A percentile compares a stretch with the other conserved stretches of the same genome.
Evolutionary conservation across 2,797 vertebrate species (phyloP).

Genomic region (Onychomys arenicola): DNA sequence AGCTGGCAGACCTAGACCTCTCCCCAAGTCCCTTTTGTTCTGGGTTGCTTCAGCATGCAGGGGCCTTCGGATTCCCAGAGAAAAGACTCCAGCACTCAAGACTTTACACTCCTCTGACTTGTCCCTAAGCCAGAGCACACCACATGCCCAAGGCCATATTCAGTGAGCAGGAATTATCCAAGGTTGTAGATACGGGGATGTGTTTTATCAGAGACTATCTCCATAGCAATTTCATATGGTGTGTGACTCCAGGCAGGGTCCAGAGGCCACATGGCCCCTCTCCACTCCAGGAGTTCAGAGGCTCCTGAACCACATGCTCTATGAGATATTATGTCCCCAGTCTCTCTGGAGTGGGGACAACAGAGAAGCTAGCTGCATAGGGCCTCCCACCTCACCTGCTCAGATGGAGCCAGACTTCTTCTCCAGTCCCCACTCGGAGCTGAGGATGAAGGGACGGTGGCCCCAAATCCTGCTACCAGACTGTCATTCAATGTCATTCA

Average conservation of each 20-base stretch:
- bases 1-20: not conserved
- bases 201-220: not conserved
- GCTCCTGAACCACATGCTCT: not conserved
- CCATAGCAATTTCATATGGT: not conserved
- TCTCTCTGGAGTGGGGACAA: not conserved
- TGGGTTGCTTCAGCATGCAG: not conserved
- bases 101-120: not conserved
- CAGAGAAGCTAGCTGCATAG: not conserved
- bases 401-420: not conserved
- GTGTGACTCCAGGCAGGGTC: not conserved
- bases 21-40: not conserved
- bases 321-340: not conserved
- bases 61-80: not conserved
- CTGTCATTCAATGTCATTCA: fast-evolving
- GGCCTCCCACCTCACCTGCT: not conserved
- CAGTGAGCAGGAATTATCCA: not conserved
- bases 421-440: not conserved
- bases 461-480: not conserved
- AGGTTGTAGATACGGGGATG: not conserved
- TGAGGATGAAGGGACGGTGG: not conserved
- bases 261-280: not conserved
- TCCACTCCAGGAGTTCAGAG: not conserved
- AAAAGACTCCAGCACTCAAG: not conserved
- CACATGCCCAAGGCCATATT: not conserved
- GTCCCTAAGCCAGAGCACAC: not conserved